Percentiles rank a stretch among this genome's conserved stretches.
These are phyloP conservation scores for Amphilophus citrinellus DNA, from an alignment of 2,113 vertebrate genomes.

Conservation along the genomic window DNA sequence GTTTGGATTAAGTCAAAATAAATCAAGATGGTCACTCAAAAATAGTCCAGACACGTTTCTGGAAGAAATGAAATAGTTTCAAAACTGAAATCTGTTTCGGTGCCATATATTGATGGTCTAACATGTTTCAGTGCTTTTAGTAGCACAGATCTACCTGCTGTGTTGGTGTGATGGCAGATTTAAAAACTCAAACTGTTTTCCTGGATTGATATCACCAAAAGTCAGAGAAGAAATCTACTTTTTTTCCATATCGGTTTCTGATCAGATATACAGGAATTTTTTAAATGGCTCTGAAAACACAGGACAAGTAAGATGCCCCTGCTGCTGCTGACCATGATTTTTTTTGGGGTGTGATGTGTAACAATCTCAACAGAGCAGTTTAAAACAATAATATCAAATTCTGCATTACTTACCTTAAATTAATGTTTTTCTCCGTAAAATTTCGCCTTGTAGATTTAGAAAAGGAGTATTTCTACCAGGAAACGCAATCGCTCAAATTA, in stretches of 20 bases:
- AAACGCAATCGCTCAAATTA: conserved; percentile 29
- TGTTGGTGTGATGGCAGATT: not conserved
- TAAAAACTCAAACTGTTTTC: not conserved
- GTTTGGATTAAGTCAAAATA: not conserved
- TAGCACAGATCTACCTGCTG: not conserved
- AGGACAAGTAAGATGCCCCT: not conserved
- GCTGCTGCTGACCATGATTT: not conserved
- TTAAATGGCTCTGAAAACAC: not conserved
- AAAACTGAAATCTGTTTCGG: not conserved
- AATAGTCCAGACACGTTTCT: not conserved
- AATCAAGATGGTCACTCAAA: not conserved
- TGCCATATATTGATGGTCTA: not conserved
- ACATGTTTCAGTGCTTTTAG: not conserved
- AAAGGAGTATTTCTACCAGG: not conserved
- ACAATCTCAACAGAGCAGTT: not conserved
- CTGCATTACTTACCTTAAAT: conserved; percentile 52
- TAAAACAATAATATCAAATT: not conserved
- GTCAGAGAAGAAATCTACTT: not conserved
- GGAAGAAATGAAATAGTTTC: not conserved
- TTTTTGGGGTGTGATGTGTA: not conserved
- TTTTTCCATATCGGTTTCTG: not conserved
- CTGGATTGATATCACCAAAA: not conserved
- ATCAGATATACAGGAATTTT: not conserved
- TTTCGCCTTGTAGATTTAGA: not conserved
- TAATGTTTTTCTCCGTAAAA: not conserved